Percentiles rank a stretch among this genome's conserved stretches.
Conservation (phyloP, 2,888 invertebrate species). For the Yponomeuta cagnagella region DNA sequence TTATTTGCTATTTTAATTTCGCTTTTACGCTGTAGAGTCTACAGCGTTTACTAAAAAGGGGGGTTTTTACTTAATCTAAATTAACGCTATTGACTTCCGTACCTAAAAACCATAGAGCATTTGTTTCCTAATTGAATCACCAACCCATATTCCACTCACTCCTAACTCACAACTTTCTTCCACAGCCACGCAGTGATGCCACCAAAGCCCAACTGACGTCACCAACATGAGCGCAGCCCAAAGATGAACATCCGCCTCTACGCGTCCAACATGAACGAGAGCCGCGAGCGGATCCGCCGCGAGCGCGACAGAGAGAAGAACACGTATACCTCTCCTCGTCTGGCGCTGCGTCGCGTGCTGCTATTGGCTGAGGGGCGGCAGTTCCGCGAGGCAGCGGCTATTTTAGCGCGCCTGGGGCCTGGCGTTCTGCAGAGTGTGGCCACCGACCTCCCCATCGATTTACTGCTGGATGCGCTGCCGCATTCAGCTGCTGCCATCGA, state of each 20-base stretch:
- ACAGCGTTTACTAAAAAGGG: too few relatives aligned
- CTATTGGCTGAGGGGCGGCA: conserved; percentile 91
- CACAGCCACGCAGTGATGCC: neutral
- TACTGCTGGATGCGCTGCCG: conserved; percentile 92
- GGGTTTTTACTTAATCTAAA: too few relatives aligned
- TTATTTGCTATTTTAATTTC: too few relatives aligned
- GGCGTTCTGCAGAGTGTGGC: conserved; percentile 86
- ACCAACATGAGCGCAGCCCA: neutral
- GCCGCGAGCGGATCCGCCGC: conserved; percentile 81
- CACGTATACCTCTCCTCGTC: conserved; percentile 79
- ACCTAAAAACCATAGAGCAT: too few relatives aligned
- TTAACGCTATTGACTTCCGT: too few relatives aligned
- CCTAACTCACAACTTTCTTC: too few relatives aligned
- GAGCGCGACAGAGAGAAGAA: conserved; percentile 77
- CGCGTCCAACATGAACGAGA: conserved; percentile 77
- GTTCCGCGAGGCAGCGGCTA: conserved; percentile 92
- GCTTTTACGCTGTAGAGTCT: too few relatives aligned
- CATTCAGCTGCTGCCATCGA: conserved; percentile 91
- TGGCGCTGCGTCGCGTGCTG: conserved; percentile 81
- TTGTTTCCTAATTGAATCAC: too few relatives aligned
- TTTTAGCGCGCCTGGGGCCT: conserved; percentile 86
- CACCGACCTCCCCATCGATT: conserved; percentile 88
- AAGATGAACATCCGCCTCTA: conserved; percentile 1
- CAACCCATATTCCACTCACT: too few relatives aligned
- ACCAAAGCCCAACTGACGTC: neutral